Conservation (phyloP, 2,888 invertebrate species). For the Tetropium fuscum region DNA sequence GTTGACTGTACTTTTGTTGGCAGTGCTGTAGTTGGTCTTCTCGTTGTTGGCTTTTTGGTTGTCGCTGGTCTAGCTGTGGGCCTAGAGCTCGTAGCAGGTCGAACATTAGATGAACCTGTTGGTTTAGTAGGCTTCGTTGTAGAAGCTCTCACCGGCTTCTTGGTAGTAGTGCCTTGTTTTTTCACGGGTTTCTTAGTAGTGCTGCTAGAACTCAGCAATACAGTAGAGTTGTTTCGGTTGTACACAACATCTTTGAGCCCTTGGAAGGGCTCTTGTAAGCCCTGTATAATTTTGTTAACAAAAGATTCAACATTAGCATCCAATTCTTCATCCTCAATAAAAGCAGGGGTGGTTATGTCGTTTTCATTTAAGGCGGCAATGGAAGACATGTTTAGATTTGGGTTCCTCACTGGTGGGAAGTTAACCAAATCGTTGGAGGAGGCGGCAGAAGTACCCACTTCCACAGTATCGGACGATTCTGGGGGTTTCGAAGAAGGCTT, state of each 20-base stretch:
- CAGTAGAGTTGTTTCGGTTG: slow-evolving; percentile 64
- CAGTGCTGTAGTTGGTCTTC: slow-evolving; percentile 61
- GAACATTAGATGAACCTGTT: slow-evolving; percentile 58
- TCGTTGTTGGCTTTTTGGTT: slow-evolving; percentile 55
- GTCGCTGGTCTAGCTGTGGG: slow-evolving; percentile 58
- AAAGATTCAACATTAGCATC: slow-evolving; percentile 85
- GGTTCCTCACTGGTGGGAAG: slow-evolving; percentile 89
- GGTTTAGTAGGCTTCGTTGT: slow-evolving; percentile 57
- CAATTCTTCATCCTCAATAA: slow-evolving; percentile 80
- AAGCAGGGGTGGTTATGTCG: slow-evolving; percentile 82
- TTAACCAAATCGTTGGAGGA: slow-evolving; percentile 77
- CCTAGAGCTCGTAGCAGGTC: slow-evolving; percentile 51
- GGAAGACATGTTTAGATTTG: slow-evolving; percentile 80
- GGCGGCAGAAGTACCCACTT: slow-evolving; percentile 68
- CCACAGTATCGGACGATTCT: slow-evolving; percentile 49
- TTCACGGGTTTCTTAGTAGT: slow-evolving; percentile 61
- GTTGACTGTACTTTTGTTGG: slow-evolving; percentile 21
- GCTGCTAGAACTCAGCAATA: slow-evolving; percentile 48
- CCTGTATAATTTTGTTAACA: slow-evolving; percentile 86
- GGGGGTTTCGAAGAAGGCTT: slow-evolving; percentile 68
- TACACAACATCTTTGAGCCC: slow-evolving; percentile 83
- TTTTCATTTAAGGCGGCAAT: slow-evolving; percentile 68
- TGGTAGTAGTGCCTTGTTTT: slow-evolving; percentile 55
- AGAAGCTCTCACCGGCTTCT: slow-evolving; percentile 52
- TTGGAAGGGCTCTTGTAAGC: slow-evolving; percentile 85